phyloP scores from a whole-genome alignment of 1,140 invertebrate genomes.

The Tenebrio molitor region DNA sequence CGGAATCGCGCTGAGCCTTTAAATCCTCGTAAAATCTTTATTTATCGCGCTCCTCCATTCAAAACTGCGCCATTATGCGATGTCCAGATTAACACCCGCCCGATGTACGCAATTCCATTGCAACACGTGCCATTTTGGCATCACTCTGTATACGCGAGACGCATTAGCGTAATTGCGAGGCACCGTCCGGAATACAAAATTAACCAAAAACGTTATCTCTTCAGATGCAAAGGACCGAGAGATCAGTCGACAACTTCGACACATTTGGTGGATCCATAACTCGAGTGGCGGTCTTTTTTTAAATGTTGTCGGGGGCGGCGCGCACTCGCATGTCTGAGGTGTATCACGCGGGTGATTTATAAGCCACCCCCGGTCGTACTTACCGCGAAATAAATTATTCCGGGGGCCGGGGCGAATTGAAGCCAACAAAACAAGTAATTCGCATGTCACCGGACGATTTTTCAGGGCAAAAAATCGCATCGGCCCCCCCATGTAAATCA shows the following conservation, averaged over 20 bases:
- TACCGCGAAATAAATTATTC: not conserved
- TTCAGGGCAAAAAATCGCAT: slow-evolving; percentile 6
- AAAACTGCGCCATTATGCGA: slow-evolving; percentile 15
- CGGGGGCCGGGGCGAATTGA: too few relatives aligned
- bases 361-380: not conserved
- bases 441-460: not conserved
- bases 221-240: too few relatives aligned
- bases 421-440: not conserved
- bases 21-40: slow-evolving; percentile 25
- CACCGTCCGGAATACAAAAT: not conserved
- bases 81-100: slow-evolving; percentile 2
- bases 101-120: too few relatives aligned
- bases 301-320: too few relatives aligned
- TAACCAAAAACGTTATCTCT: not conserved
- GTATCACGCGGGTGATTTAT: slow-evolving; percentile 17
- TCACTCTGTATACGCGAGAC: too few relatives aligned
- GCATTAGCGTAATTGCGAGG: not conserved
- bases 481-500: not conserved
- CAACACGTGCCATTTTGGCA: too few relatives aligned
- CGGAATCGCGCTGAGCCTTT: not conserved
- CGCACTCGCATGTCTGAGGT: slow-evolving; percentile 11
- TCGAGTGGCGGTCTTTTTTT: too few relatives aligned
- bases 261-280: too few relatives aligned
- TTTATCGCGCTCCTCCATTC: slow-evolving; percentile 5
- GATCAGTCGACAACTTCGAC: not conserved